phyloP scores from a whole-genome alignment of 2,888 invertebrate species.

The Tachina grossa region DNA sequence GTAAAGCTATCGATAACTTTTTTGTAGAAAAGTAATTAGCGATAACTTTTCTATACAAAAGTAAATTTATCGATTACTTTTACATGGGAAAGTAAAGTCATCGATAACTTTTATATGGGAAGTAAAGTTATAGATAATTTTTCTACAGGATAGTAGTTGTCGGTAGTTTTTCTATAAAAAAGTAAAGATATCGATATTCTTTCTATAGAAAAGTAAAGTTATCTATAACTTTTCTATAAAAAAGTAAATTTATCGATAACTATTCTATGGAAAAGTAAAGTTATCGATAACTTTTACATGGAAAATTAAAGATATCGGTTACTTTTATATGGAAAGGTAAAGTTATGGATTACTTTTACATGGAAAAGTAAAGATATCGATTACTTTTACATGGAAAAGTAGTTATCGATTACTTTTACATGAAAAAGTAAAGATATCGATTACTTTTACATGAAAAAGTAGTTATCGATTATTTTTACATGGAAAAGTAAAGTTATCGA shows the following conservation, averaged over 20 bases:
- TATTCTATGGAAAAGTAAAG: not conserved
- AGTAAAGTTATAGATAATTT: not conserved
- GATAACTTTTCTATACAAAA: not conserved
- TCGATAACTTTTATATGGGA: not conserved
- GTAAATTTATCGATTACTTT: too few relatives aligned
- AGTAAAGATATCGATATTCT: not conserved
- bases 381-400: not conserved
- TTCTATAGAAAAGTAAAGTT: not conserved
- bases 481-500: slow-evolving; percentile 3
- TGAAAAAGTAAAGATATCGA: not conserved
- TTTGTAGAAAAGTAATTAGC: not conserved
- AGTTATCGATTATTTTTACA: not conserved
- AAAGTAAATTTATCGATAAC: not conserved
- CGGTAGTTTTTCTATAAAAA: not conserved
- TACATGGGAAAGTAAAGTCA: not conserved
- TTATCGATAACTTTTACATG: not conserved
- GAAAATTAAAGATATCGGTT: not conserved
- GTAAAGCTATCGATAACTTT: too few relatives aligned
- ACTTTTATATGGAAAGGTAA: not conserved
- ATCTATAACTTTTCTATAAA: not conserved
- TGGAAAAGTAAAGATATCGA: not conserved
- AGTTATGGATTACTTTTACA: not conserved
- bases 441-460: not conserved
- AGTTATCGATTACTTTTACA: not conserved
- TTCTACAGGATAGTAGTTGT: not conserved